Evolutionary conservation across 1,140 invertebrate genomes (phyloP).

Genomic region (Drosophila lini): DNA sequence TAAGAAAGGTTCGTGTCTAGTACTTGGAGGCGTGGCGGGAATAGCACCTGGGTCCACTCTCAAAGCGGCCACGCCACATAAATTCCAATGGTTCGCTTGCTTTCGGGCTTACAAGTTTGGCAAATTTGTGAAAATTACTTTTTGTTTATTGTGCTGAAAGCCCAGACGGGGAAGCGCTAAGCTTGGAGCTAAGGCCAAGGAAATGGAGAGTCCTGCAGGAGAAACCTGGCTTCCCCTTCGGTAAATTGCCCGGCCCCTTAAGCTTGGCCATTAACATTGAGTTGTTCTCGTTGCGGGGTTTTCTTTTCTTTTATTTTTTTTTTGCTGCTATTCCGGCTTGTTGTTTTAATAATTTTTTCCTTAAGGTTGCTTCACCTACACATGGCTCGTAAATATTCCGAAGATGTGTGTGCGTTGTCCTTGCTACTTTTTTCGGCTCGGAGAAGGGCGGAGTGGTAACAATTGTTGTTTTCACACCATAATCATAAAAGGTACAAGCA

Average conservation of each 20-base stretch:
- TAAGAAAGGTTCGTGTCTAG: slow-evolving; percentile 64
- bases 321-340: slow-evolving; percentile 26
- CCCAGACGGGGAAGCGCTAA: slow-evolving; percentile 60
- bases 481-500: slow-evolving; percentile 82
- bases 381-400: slow-evolving; percentile 72
- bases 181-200: slow-evolving; percentile 74
- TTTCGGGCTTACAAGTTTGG: slow-evolving; percentile 78
- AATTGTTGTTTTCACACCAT: slow-evolving; percentile 84
- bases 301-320: slow-evolving; percentile 12
- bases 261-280: slow-evolving; percentile 71
- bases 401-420: slow-evolving; percentile 45
- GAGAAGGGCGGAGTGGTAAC: slow-evolving; percentile 22
- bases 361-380: slow-evolving; percentile 55
- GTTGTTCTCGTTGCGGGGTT: slow-evolving; percentile 63
- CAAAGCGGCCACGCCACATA: slow-evolving; percentile 72
- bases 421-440: slow-evolving; percentile 9
- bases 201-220: slow-evolving; percentile 44
- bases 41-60: slow-evolving; percentile 79
- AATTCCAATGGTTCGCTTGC: slow-evolving; percentile 74
- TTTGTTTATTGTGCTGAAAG: slow-evolving; percentile 82
- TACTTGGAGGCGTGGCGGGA: slow-evolving; percentile 11
- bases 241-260: slow-evolving; percentile 13
- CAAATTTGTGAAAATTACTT: slow-evolving; percentile 84
- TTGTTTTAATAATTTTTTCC: slow-evolving; percentile 81
- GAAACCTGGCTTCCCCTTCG: background rate